A percentile compares a stretch with the other conserved stretches of the same genome.
phyloP scores from a whole-genome alignment of 2,888 invertebrate species.

The Scelioninae gen. 1 region DNA sequence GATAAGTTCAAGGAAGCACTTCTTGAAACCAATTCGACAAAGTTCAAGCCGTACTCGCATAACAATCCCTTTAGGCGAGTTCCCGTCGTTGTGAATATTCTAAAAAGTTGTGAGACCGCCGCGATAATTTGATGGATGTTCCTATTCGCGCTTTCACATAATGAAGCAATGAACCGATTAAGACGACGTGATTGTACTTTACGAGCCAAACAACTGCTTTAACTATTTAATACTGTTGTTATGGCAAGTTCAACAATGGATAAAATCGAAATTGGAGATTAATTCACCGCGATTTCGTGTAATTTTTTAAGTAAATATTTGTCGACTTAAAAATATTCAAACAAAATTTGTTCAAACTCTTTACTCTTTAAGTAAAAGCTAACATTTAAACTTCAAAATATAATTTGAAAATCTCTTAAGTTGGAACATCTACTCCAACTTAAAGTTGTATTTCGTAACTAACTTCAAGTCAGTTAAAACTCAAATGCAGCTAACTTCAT shows the following conservation, averaged over 20 bases:
- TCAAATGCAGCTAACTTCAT: no score
- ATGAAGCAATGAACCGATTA: conserved; percentile 46
- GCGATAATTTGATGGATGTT: conserved; percentile 57
- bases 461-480: no score
- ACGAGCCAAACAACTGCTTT: conserved; percentile 30
- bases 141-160: conserved; percentile 36
- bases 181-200: conserved; percentile 42
- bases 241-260: conserved; percentile 3
- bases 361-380: no score
- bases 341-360: no score
- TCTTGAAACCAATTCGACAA: conserved; percentile 74
- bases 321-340: no score
- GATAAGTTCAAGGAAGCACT: conserved; percentile 77
- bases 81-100: conserved; percentile 66
- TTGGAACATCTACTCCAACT: no score
- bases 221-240: conserved; percentile 23
- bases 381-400: no score
- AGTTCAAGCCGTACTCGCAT: conserved; percentile 71
- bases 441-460: no score
- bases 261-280: conserved; percentile 10
- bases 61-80: conserved; percentile 72
- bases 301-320: no score
- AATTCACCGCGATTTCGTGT: no score
- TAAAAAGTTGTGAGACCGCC: conserved; percentile 52
- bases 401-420: no score